A percentile compares a stretch with the other conserved stretches of the same genome.
These are phyloP conservation scores for Drosophila ustulata DNA, from an alignment of 2,888 invertebrate species.

Conservation along the genomic window DNA sequence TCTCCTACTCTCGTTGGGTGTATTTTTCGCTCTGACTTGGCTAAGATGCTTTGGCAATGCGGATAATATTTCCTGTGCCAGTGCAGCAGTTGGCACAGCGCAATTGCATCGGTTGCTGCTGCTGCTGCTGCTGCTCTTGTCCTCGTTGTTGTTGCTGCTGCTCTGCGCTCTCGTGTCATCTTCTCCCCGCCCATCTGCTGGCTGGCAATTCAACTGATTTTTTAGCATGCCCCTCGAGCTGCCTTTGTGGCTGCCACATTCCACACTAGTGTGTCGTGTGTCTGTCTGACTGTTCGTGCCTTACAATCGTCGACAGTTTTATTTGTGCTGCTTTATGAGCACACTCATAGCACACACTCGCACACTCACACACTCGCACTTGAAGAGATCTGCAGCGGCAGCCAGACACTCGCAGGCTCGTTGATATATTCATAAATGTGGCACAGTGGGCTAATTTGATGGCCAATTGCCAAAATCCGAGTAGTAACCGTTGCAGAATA, in stretches of 20 bases:
- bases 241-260: constrained; percentile 49
- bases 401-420: constrained; percentile 53
- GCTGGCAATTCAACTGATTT: constrained; percentile 59
- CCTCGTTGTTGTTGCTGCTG: neutral
- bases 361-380: constrained; percentile 31
- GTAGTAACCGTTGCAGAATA: constrained; percentile 58
- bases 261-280: constrained; percentile 22
- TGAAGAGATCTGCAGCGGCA: constrained; percentile 55
- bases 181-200: constrained; percentile 7
- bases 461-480: constrained; percentile 70
- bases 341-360: constrained; percentile 34
- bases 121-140: neutral
- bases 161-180: constrained; percentile 2
- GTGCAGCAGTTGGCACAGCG: constrained; percentile 72
- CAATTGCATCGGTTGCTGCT: constrained; percentile 41
- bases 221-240: constrained; percentile 12
- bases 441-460: constrained; percentile 77
- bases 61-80: constrained; percentile 80
- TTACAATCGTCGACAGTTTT: constrained; percentile 76
- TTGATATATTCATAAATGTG: constrained; percentile 79
- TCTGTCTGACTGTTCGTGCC: constrained; percentile 15
- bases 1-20: neutral
- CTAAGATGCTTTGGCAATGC: constrained; percentile 74
- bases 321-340: constrained; percentile 75
- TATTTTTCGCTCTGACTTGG: constrained; percentile 49